phyloP scores from a whole-genome alignment of 2,888 invertebrate genomes.

The Hecatera dysodea region DNA sequence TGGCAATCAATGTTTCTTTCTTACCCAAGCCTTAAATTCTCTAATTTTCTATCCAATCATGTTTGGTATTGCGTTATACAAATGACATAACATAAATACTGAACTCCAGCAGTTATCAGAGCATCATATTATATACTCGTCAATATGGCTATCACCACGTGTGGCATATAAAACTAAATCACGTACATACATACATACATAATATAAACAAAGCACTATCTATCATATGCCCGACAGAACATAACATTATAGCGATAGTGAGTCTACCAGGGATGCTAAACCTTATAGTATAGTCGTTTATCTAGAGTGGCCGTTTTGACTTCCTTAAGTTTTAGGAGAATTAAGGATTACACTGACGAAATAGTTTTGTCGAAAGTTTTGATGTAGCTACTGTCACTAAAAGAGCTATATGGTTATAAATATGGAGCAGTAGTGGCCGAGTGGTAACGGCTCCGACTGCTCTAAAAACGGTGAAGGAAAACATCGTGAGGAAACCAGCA shows the following conservation, averaged over 20 bases:
- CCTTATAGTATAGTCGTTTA: neutral
- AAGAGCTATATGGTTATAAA: no score
- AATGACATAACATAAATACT: slow-evolving; percentile 18
- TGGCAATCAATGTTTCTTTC: no score
- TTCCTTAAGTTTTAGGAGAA: neutral
- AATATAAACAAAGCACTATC: slow-evolving; percentile 40
- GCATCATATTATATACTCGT: neutral
- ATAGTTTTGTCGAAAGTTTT: no score
- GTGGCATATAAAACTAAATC: slow-evolving; percentile 37
- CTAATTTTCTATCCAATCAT: neutral
- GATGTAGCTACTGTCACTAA: no score
- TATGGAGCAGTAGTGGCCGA: no score
- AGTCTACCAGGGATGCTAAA: neutral
- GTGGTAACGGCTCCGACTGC: no score
- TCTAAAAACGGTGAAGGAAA: no score
- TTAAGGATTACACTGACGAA: neutral
- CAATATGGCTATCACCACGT: slow-evolving; percentile 31
- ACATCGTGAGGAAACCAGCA: no score
- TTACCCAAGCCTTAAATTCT: neutral
- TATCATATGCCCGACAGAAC: slow-evolving; percentile 37
- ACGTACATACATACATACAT: slow-evolving; percentile 9
- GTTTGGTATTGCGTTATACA: slow-evolving; percentile 6
- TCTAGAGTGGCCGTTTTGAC: neutral
- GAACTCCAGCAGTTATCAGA: slow-evolving; percentile 24
- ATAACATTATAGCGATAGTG: slow-evolving; percentile 27